A percentile compares a stretch with the other conserved stretches of the same genome.
These are phyloP conservation scores for Leptinotarsa lineolata DNA, from an alignment of 1,140 invertebrate species.

Conservation along the genomic window DNA sequence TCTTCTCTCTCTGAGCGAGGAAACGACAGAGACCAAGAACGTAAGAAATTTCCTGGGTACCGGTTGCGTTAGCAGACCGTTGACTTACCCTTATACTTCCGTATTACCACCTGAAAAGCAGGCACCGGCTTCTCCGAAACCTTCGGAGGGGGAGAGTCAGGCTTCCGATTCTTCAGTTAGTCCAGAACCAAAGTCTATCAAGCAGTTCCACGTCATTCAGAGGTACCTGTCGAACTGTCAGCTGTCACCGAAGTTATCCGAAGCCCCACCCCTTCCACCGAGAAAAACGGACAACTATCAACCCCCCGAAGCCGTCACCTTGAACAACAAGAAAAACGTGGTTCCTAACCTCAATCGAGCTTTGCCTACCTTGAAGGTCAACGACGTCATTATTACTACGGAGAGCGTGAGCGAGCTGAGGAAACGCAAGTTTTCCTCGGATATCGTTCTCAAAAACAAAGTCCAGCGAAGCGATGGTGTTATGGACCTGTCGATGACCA, in stretches of 20 bases:
- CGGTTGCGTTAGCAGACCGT: conserved; percentile 44
- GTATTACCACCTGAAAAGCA: conserved; percentile 21
- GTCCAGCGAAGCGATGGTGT: conserved; percentile 46
- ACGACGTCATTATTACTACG: conserved; percentile 37
- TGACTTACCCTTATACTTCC: conserved; percentile 53
- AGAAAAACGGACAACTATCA: conserved; percentile 5
- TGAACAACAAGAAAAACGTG: conserved; percentile 17
- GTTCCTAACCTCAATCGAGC: conserved; percentile 26
- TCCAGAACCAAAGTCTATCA: conserved; percentile 42
- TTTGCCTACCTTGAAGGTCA: conserved; percentile 43
- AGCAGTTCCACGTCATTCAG: conserved; percentile 48
- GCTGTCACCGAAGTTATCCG: conserved; percentile 12
- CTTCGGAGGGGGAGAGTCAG: conserved; percentile 24
- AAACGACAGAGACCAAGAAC: conserved; percentile 33
- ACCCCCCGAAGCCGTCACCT: background rate
- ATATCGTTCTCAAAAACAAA: conserved; percentile 37
- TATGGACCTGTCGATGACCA: conserved; percentile 47
- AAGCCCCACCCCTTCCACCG: background rate
- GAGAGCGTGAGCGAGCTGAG: conserved; percentile 35
- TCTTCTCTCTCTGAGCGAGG: conserved; percentile 14
- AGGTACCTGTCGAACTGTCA: conserved; percentile 36
- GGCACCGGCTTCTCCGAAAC: conserved; percentile 16
- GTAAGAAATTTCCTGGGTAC: conserved; percentile 45
- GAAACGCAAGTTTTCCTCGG: conserved; percentile 42
- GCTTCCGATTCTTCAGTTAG: conserved; percentile 19